Evolutionary conservation across 2,797 vertebrate genomes (phyloP), one percentile per base, ranked within the genome.

Genomic region (Liasis olivaceus): DNA sequence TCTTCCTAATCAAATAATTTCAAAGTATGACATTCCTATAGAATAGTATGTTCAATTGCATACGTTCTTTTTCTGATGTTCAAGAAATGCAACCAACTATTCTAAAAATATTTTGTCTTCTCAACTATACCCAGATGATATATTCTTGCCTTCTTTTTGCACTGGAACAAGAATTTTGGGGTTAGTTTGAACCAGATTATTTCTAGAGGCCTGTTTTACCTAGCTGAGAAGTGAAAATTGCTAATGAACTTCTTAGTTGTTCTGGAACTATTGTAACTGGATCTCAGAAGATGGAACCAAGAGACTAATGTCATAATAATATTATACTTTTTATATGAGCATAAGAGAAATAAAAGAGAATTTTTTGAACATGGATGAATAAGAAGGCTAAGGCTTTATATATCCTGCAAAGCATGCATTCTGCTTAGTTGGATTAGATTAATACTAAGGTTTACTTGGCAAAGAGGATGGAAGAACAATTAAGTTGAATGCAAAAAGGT

Each of bases 91-190:
- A 84, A 54, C n/a, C 89, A 90, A 86, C 69, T 93, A 20, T 64
- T 93, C 90, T 88, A 84, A 92, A 95, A 95, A 93, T 51, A 69
- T 2, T 63, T 22, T 94, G 87, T 36, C 62, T 36, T 63, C 90
- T 54, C 64, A 85, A 85, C 85, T 81, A 17, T 42, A 58, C 84
- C 59, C 88, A 95, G 58, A 92, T 72, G 2, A 31, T 11, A 89
- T 89, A 89, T 66, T 31, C 92, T 91, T 66, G 31, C 91, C 93
- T 81, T 93, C 59, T 88, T 91, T 94, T 90, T 88, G 15, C 72
- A 88, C 17, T n/a, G 85, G 64, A 92, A 92, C 54, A 36, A 92
- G 88, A 91, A 62, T 89, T 7, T 63, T 47, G 36, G 81, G 63
- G 9, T 42, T 0, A 84, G 66, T 17, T 87, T 93, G 66, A 31